Evolutionary conservation across 2,797 vertebrate species (phyloP).

Genomic region (Platalea minor): DNA sequence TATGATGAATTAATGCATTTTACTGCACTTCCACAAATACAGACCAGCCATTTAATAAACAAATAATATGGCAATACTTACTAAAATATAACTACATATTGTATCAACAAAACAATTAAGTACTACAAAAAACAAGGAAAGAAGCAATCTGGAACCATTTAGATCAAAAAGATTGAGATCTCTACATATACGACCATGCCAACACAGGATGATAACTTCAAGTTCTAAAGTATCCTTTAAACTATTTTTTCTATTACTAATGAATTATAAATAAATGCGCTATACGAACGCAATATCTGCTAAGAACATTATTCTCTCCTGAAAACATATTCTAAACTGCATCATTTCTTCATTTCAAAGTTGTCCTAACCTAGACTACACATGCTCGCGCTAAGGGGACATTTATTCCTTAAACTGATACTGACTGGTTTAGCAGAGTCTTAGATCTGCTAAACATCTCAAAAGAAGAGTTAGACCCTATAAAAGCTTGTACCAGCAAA

Average conservation of each 20-base stretch:
- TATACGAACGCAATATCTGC: not conserved
- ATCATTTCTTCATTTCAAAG: not conserved
- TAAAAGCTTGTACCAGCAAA: not conserved
- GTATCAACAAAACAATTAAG: constrained; percentile 10
- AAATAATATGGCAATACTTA: constrained; percentile 16
- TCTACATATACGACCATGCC: not conserved
- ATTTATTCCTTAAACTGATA: not conserved
- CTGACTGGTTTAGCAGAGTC: not conserved
- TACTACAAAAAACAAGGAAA: not conserved
- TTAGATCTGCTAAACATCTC: not conserved
- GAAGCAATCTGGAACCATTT: not conserved
- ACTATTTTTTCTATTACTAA: not conserved
- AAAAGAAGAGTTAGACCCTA: not conserved
- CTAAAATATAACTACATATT: constrained; percentile 5
- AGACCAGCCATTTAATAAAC: constrained; percentile 48
- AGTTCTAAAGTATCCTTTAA: not conserved
- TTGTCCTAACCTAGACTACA: not conserved
- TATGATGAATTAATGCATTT: constrained; percentile 36
- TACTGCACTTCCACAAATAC: constrained; percentile 13
- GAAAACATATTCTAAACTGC: not conserved
- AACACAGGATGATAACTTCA: not conserved
- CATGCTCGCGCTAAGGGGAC: not conserved
- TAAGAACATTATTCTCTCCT: not conserved
- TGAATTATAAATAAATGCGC: not conserved
- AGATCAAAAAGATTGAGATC: not conserved